Conservation (phyloP, 2,113 vertebrate genomes). For the Anser cygnoides region DNA sequence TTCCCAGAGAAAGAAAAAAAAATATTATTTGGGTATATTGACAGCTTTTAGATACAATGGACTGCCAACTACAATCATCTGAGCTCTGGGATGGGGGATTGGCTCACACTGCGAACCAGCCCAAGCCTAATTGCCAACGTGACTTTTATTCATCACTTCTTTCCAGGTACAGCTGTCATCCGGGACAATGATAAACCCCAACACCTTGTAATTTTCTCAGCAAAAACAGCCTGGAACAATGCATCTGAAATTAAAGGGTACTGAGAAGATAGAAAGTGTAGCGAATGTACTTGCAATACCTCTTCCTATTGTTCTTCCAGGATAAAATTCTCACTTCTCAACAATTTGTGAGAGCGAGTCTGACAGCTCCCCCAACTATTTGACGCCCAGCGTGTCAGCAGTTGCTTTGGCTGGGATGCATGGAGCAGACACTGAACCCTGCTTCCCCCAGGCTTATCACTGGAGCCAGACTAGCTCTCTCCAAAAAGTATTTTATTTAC, state of each 20-base stretch:
- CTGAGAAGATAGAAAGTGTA: background rate
- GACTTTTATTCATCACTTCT: slow-evolving; percentile 5
- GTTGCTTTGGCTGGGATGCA: background rate
- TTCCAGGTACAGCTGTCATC: slow-evolving; percentile 36
- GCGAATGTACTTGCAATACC: background rate
- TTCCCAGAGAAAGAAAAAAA: background rate
- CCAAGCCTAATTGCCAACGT: slow-evolving; percentile 15
- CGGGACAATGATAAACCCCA: slow-evolving; percentile 36
- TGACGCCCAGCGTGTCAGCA: background rate
- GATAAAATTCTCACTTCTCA: background rate
- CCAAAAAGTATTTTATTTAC: background rate
- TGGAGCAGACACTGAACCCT: background rate
- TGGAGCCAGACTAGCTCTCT: background rate
- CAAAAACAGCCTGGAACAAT: slow-evolving; percentile 13
- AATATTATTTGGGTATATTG: background rate
- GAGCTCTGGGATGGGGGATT: background rate
- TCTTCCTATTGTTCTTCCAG: background rate
- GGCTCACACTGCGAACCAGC: slow-evolving; percentile 2
- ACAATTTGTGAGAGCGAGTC: background rate
- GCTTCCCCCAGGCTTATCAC: background rate
- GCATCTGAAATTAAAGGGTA: slow-evolving; percentile 28
- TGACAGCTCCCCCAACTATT: background rate
- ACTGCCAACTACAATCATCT: slow-evolving; percentile 30
- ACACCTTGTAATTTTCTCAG: slow-evolving; percentile 49
- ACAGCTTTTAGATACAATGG: slow-evolving; percentile 38